Evolutionary conservation across 2,888 invertebrate species (phyloP), one percentile per base, ranked within the genome.

Genomic region (Melanargia galathea): DNA sequence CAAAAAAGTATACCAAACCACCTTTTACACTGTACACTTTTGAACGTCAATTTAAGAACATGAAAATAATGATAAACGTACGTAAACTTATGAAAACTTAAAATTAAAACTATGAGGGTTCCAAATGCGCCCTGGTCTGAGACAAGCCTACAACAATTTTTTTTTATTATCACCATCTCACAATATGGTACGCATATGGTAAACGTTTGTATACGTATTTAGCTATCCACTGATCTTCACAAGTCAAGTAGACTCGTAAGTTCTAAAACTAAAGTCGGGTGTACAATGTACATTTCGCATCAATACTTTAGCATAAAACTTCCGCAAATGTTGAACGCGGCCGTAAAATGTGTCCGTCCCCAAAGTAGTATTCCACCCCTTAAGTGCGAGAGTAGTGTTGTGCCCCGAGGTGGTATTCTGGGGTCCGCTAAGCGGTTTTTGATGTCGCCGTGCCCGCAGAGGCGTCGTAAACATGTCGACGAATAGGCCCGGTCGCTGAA

Each of bases 261-360:
- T 30, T 30, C 24, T 24, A 18, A 51, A 49, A 49, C 26, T 30
- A 7, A 16, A 49, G 49, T 33, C 16, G 16, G 0, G 18, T 16
- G 43, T 18, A 43, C 16, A 16, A 11, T 48, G 46, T 24, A 13
- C 13, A 24, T 11, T 22, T 10, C 33, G 18, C 20, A 20, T 51
- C 51, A 33, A 33, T 52, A 52, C 22, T 52, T 35, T 35, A 55
- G 16, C 55, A 43, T 26, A 26, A 45, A 59, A 56, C 64, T 57
- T 74, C 75, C 72, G 68, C 71, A 75, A 74, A 72, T 73, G 73
- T 78, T 81, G 79, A 81, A 81, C 80, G 81, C 73, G 76, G 73
- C 63, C 75, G 77, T 82, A 82, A 84, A 81, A 76, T 57, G 63
- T 16, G 52, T 40, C 48, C 24, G 60, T 62, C 62, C 56, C 76